Evolutionary conservation across 1,140 invertebrate species (phyloP).

Genomic region (Cydia pomonella): DNA sequence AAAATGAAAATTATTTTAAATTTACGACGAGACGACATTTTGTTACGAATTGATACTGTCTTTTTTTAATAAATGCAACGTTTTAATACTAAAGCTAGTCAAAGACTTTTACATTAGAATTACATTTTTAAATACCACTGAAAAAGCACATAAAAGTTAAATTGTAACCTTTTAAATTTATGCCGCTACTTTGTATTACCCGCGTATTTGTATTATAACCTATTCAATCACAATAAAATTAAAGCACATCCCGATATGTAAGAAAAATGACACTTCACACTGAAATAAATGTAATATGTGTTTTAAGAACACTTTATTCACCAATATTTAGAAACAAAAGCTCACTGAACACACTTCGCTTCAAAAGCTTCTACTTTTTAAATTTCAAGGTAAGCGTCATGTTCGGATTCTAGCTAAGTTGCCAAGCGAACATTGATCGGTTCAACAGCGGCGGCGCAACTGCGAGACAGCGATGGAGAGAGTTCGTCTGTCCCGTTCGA

Average conservation of each 20-base stretch:
- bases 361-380: conserved; percentile 23
- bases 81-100: not conserved
- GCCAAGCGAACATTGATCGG: conserved; percentile 32
- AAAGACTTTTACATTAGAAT: not conserved
- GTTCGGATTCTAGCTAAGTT: conserved; percentile 20
- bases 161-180: conserved; percentile 22
- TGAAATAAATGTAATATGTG: not conserved
- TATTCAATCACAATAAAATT: not conserved
- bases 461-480: not conserved
- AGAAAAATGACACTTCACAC: not conserved
- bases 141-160: not conserved
- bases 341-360: conserved; percentile 4
- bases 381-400: conserved; percentile 29
- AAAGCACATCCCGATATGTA: not conserved
- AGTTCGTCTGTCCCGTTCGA: not conserved
- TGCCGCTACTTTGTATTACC: not conserved
- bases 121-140: not conserved
- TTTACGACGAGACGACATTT: not conserved
- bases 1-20: not conserved
- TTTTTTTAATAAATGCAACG: not conserved
- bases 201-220: conserved; percentile 9
- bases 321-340: conserved; percentile 28
- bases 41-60: not conserved
- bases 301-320: not conserved
- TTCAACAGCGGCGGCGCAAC: conserved; percentile 4